Percentiles rank a stretch among this genome's conserved stretches.
These are phyloP conservation scores for Pardalotus punctatus DNA, from an alignment of 2,113 vertebrate genomes.

Conservation along the genomic window DNA sequence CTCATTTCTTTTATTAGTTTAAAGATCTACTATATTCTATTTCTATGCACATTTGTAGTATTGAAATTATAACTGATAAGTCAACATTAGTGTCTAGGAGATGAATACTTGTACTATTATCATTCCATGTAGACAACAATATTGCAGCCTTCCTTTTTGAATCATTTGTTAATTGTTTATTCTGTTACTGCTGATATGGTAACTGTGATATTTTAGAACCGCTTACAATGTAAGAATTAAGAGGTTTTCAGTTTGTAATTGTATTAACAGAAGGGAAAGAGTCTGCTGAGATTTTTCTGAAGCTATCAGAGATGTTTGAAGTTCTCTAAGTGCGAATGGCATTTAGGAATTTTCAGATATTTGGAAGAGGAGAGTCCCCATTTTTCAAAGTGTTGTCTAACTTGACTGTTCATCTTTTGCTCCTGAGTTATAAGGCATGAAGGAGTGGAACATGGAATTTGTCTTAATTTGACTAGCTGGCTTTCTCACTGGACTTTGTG, in stretches of 20 bases:
- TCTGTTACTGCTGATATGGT: not conserved
- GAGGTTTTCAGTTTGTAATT: not conserved
- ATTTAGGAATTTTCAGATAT: not conserved
- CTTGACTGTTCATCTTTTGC: not conserved
- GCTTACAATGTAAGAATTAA: not conserved
- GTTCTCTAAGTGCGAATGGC: not conserved
- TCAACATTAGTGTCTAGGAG: not conserved
- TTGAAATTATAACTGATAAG: not conserved
- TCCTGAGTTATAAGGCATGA: not conserved
- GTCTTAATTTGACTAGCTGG: not conserved
- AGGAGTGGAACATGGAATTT: not conserved
- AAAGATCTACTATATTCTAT: not conserved
- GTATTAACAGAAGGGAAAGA: not conserved
- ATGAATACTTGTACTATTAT: not conserved
- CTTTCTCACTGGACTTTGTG: not conserved
- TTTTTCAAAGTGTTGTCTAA: not conserved
- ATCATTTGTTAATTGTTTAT: not conserved
- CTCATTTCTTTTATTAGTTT: not conserved
- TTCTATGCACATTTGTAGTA: not conserved
- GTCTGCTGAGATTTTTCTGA: not conserved
- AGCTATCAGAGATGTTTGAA: not conserved
- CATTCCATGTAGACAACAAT: not conserved
- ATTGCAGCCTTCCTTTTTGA: not conserved
- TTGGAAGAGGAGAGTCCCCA: not conserved
- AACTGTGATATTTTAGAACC: not conserved